Base-by-base conservation (phyloP, 2,113 vertebrate species). In the Calidris pugnax region DNA sequence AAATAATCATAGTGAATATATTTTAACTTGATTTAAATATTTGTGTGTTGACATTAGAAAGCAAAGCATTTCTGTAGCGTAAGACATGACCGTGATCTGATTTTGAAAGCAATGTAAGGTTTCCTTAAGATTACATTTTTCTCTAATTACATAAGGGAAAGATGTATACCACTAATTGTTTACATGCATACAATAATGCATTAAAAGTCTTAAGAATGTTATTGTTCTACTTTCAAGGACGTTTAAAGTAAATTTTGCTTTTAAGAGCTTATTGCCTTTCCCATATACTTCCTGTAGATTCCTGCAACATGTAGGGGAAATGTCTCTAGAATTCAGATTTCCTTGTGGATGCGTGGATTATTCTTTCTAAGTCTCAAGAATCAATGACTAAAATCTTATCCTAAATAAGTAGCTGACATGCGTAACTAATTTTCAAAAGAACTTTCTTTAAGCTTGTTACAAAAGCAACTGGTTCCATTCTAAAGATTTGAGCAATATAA, bases 361-460 rank as follows among this genome's bases (percentile, higher is more conserved):
- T 64, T 94, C 87, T 95, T 87, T 64, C 69, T 55, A 82, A 91
- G 53, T 63, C 84, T 93, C 73, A 82, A 89, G 19, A 72, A 56
- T 81, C 93, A 91, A 39, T 85, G 84, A 75, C 39, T 82, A 80
- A 89, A 95, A 91, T 89, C 77, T 95, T 68, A 57, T 17, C 50
- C 53, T 83, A 91, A 89, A 77, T 51, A 75, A 87, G 69, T 43
- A 80, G 57, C 24, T 95, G 86, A 95, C 77, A 39, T 3, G 56
- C 95, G 88, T 89, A 95, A 93, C 85, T 90, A 80, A 81, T 92
- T 90, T 80, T 88, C 43, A 75, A 94, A 96, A 93, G 73, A 81
- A 81, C 77, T 87, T 88, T 32, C 66, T 95, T 86, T 57, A 89
- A 85, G 53, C 68, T 86, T 74, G 82, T 93, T 96, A 85, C 41